Conservation (phyloP, 2,797 vertebrate species). For the Todus mexicanus region DNA sequence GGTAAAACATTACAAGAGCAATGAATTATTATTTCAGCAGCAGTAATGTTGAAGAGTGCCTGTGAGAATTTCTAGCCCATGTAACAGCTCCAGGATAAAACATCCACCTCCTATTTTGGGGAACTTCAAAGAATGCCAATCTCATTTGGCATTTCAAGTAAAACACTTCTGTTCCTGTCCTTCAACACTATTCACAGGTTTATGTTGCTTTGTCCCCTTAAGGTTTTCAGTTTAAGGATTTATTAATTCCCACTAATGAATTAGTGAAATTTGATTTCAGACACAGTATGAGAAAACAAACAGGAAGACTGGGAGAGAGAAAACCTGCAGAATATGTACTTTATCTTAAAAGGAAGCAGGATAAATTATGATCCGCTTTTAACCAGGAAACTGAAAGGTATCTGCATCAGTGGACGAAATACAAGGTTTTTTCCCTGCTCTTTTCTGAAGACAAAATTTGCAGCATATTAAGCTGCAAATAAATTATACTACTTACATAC, state of each 20-base stretch:
- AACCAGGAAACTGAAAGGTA: neutral
- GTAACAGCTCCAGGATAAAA: neutral
- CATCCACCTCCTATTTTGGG: neutral
- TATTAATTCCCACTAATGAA: neutral
- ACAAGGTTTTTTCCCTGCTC: accelerated
- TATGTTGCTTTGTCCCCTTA: neutral
- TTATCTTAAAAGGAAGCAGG: neutral
- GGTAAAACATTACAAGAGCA: neutral
- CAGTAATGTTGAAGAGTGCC: neutral
- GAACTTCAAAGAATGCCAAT: neutral
- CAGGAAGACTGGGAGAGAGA: neutral
- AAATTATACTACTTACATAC: neutral
- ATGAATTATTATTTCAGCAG: neutral
- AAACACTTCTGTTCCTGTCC: neutral
- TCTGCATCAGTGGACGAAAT: neutral
- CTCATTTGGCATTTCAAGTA: neutral
- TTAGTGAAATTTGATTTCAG: neutral
- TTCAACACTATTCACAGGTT: neutral
- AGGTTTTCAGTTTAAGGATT: neutral
- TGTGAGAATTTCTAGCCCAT: neutral
- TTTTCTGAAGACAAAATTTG: neutral
- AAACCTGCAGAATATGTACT: neutral
- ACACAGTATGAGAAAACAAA: neutral
- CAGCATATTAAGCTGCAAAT: neutral
- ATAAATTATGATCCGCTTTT: neutral